Percentiles rank a stretch among this genome's conserved stretches.
These are phyloP conservation scores for Pseudochromis fuscus DNA, from an alignment of 2,797 vertebrate genomes.

Conservation along the genomic window DNA sequence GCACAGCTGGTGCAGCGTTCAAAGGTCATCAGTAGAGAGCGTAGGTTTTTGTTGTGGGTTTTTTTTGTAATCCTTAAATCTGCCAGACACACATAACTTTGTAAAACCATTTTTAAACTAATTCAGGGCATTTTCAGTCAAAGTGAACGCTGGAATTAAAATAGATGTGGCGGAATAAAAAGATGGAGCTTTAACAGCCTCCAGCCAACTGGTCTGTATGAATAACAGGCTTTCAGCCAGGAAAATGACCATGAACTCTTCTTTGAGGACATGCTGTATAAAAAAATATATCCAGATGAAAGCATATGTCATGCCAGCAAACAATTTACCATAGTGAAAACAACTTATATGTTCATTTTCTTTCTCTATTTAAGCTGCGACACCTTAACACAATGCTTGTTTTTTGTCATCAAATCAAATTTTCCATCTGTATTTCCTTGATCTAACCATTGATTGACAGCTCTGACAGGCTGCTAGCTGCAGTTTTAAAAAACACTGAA, in stretches of 20 bases:
- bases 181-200: conserved; percentile 3
- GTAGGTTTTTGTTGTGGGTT: neutral
- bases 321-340: neutral
- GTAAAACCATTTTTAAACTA: neutral
- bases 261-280: neutral
- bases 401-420: neutral
- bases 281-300: neutral
- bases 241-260: neutral
- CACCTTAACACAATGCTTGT: too few relatives aligned
- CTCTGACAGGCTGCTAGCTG: too few relatives aligned
- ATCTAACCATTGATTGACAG: conserved; percentile 12
- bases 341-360: neutral
- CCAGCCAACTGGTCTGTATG: conserved; percentile 11
- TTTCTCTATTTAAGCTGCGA: conserved; percentile 1
- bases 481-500: conserved; percentile 8
- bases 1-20: conserved; percentile 42
- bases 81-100: neutral
- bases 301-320: neutral
- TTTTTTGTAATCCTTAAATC: neutral
- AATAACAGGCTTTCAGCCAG: conserved; percentile 5
- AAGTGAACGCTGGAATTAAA: too few relatives aligned
- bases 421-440: neutral
- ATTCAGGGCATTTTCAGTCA: neutral
- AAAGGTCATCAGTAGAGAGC: conserved; percentile 43
- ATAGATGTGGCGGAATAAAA: neutral